Evolutionary conservation across 2,113 vertebrate species (phyloP).

Genomic region (Serilophus lunatus): DNA sequence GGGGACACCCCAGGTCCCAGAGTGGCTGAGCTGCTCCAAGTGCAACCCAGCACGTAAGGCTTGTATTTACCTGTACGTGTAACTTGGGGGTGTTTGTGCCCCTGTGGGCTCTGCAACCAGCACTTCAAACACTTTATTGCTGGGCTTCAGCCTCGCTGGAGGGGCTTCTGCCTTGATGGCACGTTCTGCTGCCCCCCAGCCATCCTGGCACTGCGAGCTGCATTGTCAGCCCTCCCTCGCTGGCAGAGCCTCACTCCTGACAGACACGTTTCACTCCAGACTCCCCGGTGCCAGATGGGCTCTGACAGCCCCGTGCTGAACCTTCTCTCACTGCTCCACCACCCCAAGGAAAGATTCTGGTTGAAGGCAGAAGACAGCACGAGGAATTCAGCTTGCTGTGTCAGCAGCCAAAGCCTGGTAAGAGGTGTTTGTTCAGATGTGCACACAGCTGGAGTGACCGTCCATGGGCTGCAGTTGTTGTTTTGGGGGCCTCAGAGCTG

Average conservation of each 20-base stretch:
- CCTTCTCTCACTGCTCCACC: neutral
- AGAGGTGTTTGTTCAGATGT: neutral
- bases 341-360: neutral
- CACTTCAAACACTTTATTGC: too few species aligned
- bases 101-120: neutral
- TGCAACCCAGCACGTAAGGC: rapidly evolving
- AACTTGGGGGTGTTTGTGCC: rapidly evolving
- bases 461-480: rapidly evolving
- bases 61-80: rapidly evolving
- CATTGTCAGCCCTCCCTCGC: neutral
- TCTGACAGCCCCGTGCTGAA: neutral
- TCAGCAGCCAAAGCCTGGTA: rapidly evolving
- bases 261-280: neutral
- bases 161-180: neutral
- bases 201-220: neutral
- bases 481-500: neutral
- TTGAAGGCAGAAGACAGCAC: neutral
- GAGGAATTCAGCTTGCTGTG: neutral
- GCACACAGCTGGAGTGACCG: neutral
- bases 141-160: neutral
- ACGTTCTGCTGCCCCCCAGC: neutral
- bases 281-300: neutral
- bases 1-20: neutral
- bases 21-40: neutral
- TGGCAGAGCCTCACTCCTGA: neutral